These are phyloP conservation scores for Pyxicephalus adspersus DNA, from an alignment of 2,113 vertebrate species.

Conservation along the genomic window DNA sequence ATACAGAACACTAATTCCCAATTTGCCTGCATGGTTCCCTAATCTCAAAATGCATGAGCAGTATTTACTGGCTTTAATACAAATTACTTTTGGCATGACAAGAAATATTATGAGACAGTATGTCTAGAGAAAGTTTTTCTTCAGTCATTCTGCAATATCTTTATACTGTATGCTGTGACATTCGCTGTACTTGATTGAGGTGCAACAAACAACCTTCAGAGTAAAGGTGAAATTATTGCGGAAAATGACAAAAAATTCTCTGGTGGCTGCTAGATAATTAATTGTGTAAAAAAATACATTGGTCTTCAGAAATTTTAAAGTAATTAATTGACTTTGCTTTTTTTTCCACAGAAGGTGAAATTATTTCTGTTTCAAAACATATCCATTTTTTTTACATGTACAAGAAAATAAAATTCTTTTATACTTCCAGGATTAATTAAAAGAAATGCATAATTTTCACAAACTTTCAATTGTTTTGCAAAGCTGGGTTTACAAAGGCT, in stretches of 20 bases:
- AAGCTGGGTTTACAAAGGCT: too few species aligned
- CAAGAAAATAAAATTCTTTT: too few species aligned
- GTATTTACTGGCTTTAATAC: too few species aligned
- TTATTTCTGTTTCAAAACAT: background rate
- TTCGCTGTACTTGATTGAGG: constrained; percentile 19
- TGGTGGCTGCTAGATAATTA: constrained; percentile 29
- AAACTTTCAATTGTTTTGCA: too few species aligned
- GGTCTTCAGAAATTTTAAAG: constrained; percentile 23
- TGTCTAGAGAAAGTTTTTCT: constrained; percentile 17
- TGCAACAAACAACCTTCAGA: constrained; percentile 35
- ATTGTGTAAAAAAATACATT: constrained; percentile 21
- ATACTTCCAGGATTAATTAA: too few species aligned
- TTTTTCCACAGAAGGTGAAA: background rate
- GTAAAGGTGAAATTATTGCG: constrained; percentile 22
- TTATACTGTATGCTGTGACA: constrained; percentile 24
- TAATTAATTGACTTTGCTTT: constrained; percentile 1
- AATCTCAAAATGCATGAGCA: too few species aligned
- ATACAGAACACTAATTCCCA: too few species aligned
- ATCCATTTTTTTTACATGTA: background rate
- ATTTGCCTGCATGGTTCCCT: too few species aligned
- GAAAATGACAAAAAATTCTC: constrained; percentile 41
- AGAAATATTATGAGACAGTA: background rate
- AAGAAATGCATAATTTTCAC: too few species aligned
- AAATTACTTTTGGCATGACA: too few species aligned
- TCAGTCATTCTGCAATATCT: constrained; percentile 21